Base-by-base conservation (phyloP, 2,888 invertebrate genomes). In the Rutpela maculata region DNA sequence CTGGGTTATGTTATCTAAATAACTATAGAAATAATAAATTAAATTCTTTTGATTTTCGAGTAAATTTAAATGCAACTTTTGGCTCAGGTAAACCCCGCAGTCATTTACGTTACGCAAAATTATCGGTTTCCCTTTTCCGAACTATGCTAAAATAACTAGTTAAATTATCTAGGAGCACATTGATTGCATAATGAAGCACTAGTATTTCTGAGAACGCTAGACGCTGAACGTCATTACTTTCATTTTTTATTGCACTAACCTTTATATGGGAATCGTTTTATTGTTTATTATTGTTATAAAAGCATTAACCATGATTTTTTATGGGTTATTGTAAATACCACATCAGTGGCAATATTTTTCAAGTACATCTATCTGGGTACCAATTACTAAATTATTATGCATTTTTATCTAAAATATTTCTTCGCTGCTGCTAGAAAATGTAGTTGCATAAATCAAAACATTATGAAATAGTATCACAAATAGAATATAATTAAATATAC, bases 251-350 rank as follows among this genome's bases (percentile, higher is more conserved):
- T 50, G n/a, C 50, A n/a, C 4, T 50, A 50, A 50, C 50, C 50
- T 50, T n/a, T 50, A 50, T n/a, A 50, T 50, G 50, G 12, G 50
- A 50, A 50, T 50, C 12, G 50, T 50, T 50, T 5, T 50, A 50
- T n/a, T n/a, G 50, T 50, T 50, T 50, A 50, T n/a, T 50, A 50
- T 50, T 50, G 50, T 50, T 50, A 50, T 50, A n/a, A n/a, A 50
- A 50, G n/a, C 50, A 6, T 50, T n/a, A 50, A 50, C n/a, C 43
- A 43, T 43, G 43, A 43, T 50, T 50, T n/a, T 50, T 50, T n/a
- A 50, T 50, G 6, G 5, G 12, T 50, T 50, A 50, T 50, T 50
- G 50, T 50, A n/a, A 15, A 50, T 50, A 50, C 6, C 50, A 50
- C 6, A 50, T 50, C 50, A 50, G n/a, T 15, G 0, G n/a, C 3